Percentiles rank a stretch among this genome's conserved stretches.
Conservation (phyloP, 1,140 invertebrate species). For the Holcopasites calliopsidis region DNA sequence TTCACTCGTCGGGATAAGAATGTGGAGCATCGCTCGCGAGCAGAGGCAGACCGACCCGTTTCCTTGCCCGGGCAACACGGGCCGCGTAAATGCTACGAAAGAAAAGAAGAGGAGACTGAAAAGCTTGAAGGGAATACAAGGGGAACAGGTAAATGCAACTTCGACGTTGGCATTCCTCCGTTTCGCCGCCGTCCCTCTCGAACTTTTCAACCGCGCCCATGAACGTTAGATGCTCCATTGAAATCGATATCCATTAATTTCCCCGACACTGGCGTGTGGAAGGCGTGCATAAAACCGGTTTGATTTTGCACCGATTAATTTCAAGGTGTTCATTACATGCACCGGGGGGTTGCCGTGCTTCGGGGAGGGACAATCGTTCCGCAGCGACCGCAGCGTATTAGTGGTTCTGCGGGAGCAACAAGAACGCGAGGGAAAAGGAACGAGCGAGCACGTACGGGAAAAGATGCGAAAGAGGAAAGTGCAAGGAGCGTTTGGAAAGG, state of each 20-base stretch:
- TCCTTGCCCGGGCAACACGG: neutral
- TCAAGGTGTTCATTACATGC: neutral
- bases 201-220: too few species aligned
- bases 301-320: conserved; percentile 56
- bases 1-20: conserved; percentile 53
- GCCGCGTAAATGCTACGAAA: neutral
- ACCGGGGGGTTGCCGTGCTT: conserved; percentile 5
- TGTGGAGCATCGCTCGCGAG: conserved; percentile 40
- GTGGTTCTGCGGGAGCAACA: neutral
- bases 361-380: conserved; percentile 34
- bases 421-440: neutral
- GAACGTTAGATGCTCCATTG: neutral
- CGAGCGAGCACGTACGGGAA: too few species aligned
- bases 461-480: neutral
- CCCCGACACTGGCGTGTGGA: neutral
- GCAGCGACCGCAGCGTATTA: neutral
- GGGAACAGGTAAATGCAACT: too few species aligned
- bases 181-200: neutral
- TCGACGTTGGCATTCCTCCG: too few species aligned
- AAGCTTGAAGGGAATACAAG: neutral
- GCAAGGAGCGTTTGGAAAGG: conserved; percentile 19
- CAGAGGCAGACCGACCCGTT: conserved; percentile 37
- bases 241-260: conserved; percentile 55
- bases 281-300: conserved; percentile 49
- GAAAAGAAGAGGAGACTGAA: neutral